Evolutionary conservation across 2,888 invertebrate species (phyloP).

Genomic region (Calephelis perditalis): DNA sequence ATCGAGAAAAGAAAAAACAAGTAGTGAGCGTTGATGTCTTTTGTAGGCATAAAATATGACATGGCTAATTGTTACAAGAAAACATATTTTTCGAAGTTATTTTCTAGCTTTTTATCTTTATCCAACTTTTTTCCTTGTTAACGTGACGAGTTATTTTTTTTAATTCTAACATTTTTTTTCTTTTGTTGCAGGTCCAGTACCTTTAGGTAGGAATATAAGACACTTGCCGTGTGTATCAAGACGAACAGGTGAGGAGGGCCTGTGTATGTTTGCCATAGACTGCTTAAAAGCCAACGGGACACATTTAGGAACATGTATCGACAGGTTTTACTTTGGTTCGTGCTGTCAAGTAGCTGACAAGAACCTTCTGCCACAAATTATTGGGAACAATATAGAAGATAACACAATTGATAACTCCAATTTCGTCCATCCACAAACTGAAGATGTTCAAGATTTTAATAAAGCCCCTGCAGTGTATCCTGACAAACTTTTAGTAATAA

Average conservation of each 20-base stretch:
- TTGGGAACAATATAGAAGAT: constrained; percentile 81
- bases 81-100: no score
- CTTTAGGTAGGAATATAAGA: constrained; percentile 90
- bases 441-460: constrained; percentile 46
- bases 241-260: constrained; percentile 86
- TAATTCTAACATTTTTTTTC: constrained; percentile 22
- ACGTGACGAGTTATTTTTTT: no score
- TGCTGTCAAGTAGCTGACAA: constrained; percentile 88
- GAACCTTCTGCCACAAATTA: constrained; percentile 68
- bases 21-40: no score
- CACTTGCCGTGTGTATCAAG: constrained; percentile 92
- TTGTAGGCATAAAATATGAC: no score
- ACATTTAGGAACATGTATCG: constrained; percentile 94
- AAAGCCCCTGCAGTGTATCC: constrained; percentile 35
- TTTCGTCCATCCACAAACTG: constrained; percentile 65
- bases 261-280: constrained; percentile 96
- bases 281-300: constrained; percentile 94
- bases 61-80: no score
- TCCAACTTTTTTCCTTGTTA: no score
- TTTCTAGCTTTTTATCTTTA: no score
- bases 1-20: no score
- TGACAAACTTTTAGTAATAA: constrained; percentile 32
- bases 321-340: constrained; percentile 95
- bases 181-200: constrained; percentile 80
- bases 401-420: constrained; percentile 74